A percentile compares a stretch with the other conserved stretches of the same genome.
These are phyloP conservation scores for Branchellion lobata DNA, from an alignment of 2,888 invertebrate genomes.

Conservation along the genomic window DNA sequence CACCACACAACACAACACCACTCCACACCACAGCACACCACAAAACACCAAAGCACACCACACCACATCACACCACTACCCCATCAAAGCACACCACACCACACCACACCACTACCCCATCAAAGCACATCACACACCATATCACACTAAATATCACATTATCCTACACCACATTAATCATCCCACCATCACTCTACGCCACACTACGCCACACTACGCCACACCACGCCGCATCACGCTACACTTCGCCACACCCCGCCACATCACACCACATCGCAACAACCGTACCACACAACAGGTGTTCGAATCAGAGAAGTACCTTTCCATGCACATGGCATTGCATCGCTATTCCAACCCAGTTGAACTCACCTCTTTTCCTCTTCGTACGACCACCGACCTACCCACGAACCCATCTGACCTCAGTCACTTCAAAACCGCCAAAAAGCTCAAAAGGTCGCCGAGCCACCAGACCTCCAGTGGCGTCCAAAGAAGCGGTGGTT, in stretches of 20 bases:
- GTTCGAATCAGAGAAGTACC: constrained; percentile 52
- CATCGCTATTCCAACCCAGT: constrained; percentile 42
- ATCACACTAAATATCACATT: neutral
- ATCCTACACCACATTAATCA: neutral
- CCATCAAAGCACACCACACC: neutral
- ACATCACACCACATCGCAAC: neutral
- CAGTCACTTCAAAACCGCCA: neutral
- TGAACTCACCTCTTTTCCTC: neutral
- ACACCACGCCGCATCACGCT: neutral
- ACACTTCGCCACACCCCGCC: neutral
- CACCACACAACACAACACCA: neutral
- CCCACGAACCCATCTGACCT: neutral
- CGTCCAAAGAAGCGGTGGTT: neutral
- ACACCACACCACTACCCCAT: neutral
- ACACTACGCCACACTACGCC: neutral
- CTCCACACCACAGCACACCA: neutral
- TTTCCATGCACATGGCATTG: constrained; percentile 52
- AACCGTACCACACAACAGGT: constrained; percentile 20
- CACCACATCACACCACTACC: neutral
- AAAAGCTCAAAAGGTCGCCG: constrained; percentile 31
- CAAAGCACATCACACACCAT: neutral
- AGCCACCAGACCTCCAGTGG: neutral
- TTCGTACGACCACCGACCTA: neutral
- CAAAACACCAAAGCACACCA: constrained; percentile 11
- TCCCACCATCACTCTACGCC: neutral